Conservation (phyloP, 1,140 invertebrate genomes). For the Drepana arcuata region DNA sequence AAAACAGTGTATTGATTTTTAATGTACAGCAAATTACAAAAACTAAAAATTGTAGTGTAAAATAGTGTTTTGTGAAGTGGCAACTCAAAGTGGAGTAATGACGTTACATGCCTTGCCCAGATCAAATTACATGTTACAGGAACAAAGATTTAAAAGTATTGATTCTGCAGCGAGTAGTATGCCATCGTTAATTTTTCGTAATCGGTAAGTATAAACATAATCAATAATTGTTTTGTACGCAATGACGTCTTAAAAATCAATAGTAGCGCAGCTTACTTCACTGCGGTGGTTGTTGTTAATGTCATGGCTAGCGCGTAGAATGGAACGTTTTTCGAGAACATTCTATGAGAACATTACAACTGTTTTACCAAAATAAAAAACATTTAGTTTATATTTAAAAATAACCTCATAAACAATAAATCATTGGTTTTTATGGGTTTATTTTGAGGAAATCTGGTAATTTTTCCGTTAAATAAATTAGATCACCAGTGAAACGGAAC, state of each 20-base stretch:
- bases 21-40: constrained; percentile 42
- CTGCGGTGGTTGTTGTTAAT: constrained; percentile 5
- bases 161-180: constrained; percentile 49
- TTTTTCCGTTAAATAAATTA: too few relatives aligned
- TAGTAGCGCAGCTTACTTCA: constrained; percentile 17
- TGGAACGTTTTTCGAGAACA: too few relatives aligned
- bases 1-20: constrained; percentile 31
- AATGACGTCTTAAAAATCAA: constrained; percentile 20
- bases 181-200: constrained; percentile 63
- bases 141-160: constrained; percentile 56
- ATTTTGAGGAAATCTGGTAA: too few relatives aligned
- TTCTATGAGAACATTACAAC: too few relatives aligned
- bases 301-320: too few relatives aligned
- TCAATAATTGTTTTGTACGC: constrained; percentile 13
- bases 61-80: constrained; percentile 36
- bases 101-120: constrained; percentile 62
- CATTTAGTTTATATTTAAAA: too few relatives aligned
- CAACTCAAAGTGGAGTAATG: constrained; percentile 56
- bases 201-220: constrained; percentile 55
- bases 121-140: constrained; percentile 59
- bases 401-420: too few relatives aligned
- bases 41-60: constrained; percentile 37
- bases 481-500: constrained; percentile 35
- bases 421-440: too few relatives aligned
- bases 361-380: too few relatives aligned